These are phyloP conservation scores for Bothrops alternatus DNA, from an alignment of 2,797 vertebrate genomes.

Conservation along the genomic window DNA sequence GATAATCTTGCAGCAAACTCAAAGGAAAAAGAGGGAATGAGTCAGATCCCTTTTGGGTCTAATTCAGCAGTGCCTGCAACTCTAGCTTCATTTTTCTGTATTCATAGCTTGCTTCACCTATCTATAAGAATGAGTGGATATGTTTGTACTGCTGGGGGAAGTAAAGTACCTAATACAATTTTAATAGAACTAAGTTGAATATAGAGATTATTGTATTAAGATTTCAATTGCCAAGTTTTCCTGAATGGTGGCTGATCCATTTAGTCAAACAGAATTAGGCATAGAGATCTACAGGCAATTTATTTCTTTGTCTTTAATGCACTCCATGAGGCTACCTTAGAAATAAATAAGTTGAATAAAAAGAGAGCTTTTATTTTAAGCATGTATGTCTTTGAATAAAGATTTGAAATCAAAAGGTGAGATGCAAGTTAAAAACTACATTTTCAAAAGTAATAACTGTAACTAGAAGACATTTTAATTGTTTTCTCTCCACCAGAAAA, in stretches of 20 bases:
- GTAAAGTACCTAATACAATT: constrained; percentile 53
- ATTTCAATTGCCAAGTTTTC: constrained; percentile 33
- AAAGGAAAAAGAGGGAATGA: constrained; percentile 53
- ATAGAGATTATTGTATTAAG: constrained; percentile 11
- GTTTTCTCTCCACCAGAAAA: constrained; percentile 20
- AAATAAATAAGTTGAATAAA: neutral
- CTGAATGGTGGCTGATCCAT: constrained; percentile 9
- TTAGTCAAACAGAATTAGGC: constrained; percentile 35
- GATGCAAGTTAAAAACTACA: constrained; percentile 23
- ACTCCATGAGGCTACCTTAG: constrained; percentile 8
- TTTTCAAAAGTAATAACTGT: constrained; percentile 13
- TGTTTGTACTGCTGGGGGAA: constrained; percentile 57
- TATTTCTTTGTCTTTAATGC: constrained; percentile 31
- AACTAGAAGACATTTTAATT: constrained; percentile 20
- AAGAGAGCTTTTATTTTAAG: constrained; percentile 24
- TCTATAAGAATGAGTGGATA: constrained; percentile 55
- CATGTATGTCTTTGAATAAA: constrained; percentile 26
- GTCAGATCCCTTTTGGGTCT: constrained; percentile 49
- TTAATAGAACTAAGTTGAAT: constrained; percentile 26
- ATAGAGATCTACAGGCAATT: constrained; percentile 14
- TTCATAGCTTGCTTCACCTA: constrained; percentile 26
- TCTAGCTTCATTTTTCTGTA: constrained; percentile 38
- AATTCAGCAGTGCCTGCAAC: constrained; percentile 24
- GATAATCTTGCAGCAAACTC: constrained; percentile 64
- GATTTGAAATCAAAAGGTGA: constrained; percentile 20